A percentile compares a stretch with the other conserved stretches of the same genome.
phyloP scores from a whole-genome alignment of 1,140 invertebrate species.

The Lepidurus apus region DNA sequence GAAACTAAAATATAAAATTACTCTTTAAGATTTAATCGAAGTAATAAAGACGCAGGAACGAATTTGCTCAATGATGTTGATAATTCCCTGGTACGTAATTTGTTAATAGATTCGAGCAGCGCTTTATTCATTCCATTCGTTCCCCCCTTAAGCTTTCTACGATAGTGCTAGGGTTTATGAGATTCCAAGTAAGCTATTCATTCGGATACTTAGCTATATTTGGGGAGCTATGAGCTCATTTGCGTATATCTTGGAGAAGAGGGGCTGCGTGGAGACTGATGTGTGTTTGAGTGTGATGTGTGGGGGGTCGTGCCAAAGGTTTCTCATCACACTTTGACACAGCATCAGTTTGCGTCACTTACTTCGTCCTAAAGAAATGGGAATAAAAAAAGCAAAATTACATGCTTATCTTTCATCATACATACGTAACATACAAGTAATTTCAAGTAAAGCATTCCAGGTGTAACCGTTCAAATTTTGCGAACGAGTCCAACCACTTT shows the following conservation, averaged over 20 bases:
- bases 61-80: not conserved
- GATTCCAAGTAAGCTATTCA: constrained; percentile 12
- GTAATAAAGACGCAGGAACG: not conserved
- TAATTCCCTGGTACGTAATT: not conserved
- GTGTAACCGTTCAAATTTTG: no score
- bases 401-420: not conserved
- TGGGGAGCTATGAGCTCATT: constrained; percentile 5
- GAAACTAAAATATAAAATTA: not conserved
- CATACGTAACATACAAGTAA: not conserved
- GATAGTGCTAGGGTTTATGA: not conserved
- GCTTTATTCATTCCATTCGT: no score
- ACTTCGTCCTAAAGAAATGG: not conserved
- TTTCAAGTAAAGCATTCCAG: no score
- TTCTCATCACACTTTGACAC: constrained; percentile 10
- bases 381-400: constrained; percentile 7
- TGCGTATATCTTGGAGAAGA: not conserved
- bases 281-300: constrained; percentile 13
- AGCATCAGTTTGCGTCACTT: constrained; percentile 19
- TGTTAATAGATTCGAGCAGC: no score
- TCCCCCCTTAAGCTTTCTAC: not conserved
- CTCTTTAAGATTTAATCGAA: not conserved
- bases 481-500: no score
- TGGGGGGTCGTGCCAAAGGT: constrained; percentile 10
- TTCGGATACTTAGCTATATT: constrained; percentile 16
- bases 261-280: not conserved